Base-by-base conservation (phyloP, 2,113 vertebrate genomes). In the Irena cyanogastra region DNA sequence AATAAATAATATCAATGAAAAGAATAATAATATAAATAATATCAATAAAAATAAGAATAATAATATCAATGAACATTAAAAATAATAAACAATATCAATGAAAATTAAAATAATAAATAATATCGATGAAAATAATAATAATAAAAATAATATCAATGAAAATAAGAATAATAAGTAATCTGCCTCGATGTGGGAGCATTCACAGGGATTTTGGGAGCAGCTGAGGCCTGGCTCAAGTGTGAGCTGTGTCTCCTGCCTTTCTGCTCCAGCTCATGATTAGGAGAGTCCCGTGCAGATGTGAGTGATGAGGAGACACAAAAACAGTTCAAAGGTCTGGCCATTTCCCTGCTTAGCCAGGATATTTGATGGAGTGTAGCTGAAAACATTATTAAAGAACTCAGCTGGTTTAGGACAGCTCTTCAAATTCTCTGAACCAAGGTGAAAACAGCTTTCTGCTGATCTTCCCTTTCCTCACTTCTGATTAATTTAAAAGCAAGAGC, bases 261-360 rank as follows among this genome's bases (percentile, higher is more conserved):
- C 61, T 61, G 13, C 13, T 56, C 2, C 1, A 26, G 64, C 49
- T 65, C 2, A 2, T 23, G 53, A 23, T 74, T 22, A 42, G 22
- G 56, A 80, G 77, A 84, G 70, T 21, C 66, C 63, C 72, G 66
- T 7, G 7, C 70, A 78, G 37, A 15, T 77, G 33, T 79, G 91
- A 95, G 78, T 83, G 91, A 95, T 80, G 94, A 95, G 90, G 82
- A 94, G 78, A 42, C 82, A 64, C 91, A 83, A n/a, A 57, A 65
- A 1, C 5, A 83, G 75, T 88, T 93, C 95, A 95, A 37, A 94
- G 82, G 82, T 74, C 87, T 65, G 74, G 50, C 57, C 7, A 6
- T 53, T 89, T 44, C 89, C 45, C 84, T 69, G 45, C 20, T 91
- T 9, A 82, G 74, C 72, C 53, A 27, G 3, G 26, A 42, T 37